Evolutionary conservation across 1,140 invertebrate genomes (phyloP).

Genomic region (Kradibia gibbosae): DNA sequence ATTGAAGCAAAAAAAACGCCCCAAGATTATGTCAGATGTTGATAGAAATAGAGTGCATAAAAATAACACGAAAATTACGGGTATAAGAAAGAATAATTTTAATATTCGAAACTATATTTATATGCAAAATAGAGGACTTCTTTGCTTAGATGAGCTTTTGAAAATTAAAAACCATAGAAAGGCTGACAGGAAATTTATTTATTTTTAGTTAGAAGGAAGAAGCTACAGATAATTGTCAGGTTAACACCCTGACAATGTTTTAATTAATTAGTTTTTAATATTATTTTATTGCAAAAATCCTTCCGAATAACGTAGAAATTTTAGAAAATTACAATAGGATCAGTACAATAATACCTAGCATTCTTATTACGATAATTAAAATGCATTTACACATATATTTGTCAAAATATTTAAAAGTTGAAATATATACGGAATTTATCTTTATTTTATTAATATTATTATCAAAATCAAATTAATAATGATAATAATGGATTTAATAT

Average conservation of each 20-base stretch:
- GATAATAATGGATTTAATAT: no score
- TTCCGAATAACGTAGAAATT: no score
- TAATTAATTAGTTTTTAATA: not conserved
- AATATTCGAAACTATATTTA: not conserved
- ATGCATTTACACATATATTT: no score
- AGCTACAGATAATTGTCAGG: not conserved
- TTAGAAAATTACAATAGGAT: no score
- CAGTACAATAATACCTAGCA: no score
- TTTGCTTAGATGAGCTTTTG: not conserved
- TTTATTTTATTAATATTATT: no score
- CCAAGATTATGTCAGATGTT: not conserved
- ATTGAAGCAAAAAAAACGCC: not conserved
- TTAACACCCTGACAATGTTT: not conserved
- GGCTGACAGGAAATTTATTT: slow-evolving; percentile 2
- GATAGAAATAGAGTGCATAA: not conserved
- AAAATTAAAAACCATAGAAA: not conserved
- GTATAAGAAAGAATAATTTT: not conserved
- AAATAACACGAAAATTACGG: not conserved
- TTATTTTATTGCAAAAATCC: not conserved
- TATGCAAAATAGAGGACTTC: slow-evolving; percentile 15
- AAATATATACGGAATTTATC: no score
- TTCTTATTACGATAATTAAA: no score
- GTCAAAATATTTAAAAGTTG: no score
- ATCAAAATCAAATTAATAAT: no score
- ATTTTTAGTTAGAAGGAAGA: not conserved